Evolutionary conservation across 2,888 invertebrate genomes (phyloP).

Genomic region (Acleris emargana): DNA sequence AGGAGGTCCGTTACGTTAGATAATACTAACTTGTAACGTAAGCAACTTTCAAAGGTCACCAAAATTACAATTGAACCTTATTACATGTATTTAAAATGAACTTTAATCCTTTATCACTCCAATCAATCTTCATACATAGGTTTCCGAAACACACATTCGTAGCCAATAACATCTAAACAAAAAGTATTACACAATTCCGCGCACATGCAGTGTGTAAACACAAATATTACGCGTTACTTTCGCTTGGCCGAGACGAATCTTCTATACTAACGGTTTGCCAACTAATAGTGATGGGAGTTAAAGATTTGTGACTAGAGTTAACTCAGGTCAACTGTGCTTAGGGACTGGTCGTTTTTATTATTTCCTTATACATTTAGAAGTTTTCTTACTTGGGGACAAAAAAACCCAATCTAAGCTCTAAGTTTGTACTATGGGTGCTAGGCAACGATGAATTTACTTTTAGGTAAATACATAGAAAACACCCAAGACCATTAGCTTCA

Average conservation of each 20-base stretch:
- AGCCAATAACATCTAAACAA: constrained; percentile 23
- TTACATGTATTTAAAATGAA: not conserved
- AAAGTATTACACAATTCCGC: constrained; percentile 16
- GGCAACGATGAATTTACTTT: no score
- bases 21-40: no score
- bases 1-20: no score
- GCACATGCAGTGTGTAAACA: constrained; percentile 26
- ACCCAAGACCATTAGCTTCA: no score
- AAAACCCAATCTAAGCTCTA: no score
- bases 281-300: constrained; percentile 13
- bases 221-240: constrained; percentile 35
- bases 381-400: no score
- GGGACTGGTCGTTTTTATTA: no score
- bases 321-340: not conserved
- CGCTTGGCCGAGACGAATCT: constrained; percentile 33
- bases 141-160: constrained; percentile 14
- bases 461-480: no score
- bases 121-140: not conserved
- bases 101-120: not conserved
- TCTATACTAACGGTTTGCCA: constrained; percentile 22
- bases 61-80: not conserved
- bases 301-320: not conserved
- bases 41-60: not conserved
- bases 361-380: no score
- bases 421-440: no score